Evolutionary conservation across 2,888 invertebrate genomes (phyloP).

Genomic region (Amphimallon solstitiale): DNA sequence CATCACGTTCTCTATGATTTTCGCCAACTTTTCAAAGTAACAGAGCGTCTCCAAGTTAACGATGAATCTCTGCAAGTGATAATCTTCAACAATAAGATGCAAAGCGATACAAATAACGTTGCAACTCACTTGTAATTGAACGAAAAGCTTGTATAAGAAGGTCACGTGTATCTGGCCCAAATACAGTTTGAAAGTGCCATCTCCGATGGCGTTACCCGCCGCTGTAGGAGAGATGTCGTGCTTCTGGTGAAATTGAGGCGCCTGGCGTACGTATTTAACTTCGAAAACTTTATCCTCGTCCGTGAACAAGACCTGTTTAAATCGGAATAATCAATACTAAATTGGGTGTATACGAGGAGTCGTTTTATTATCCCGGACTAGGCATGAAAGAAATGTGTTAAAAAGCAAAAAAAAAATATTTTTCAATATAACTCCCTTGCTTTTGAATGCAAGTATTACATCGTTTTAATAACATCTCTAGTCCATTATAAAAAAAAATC

Average conservation of each 20-base stretch:
- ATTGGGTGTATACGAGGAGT: too few relatives aligned
- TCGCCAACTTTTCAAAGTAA: conserved; percentile 50
- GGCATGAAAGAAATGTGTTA: too few relatives aligned
- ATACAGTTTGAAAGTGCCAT: conserved; percentile 76
- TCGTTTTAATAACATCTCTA: too few relatives aligned
- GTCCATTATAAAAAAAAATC: too few relatives aligned
- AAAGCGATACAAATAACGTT: not conserved
- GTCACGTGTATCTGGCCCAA: conserved; percentile 79
- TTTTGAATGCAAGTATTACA: too few relatives aligned
- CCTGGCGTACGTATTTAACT: conserved; percentile 79
- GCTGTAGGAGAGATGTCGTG: conserved; percentile 64
- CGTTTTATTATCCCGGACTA: too few relatives aligned
- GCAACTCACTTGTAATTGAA: conserved; percentile 71
- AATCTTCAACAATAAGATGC: conserved; percentile 15
- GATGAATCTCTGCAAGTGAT: conserved; percentile 55
- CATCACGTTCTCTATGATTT: conserved; percentile 46
- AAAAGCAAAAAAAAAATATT: too few relatives aligned
- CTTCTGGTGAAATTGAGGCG: conserved; percentile 67
- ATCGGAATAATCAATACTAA: not conserved
- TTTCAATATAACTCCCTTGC: too few relatives aligned
- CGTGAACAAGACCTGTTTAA: conserved; percentile 73
- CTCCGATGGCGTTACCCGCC: conserved; percentile 68
- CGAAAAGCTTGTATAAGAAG: conserved; percentile 71
- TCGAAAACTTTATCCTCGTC: conserved; percentile 85
- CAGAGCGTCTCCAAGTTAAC: conserved; percentile 58